Percentiles rank a stretch among this genome's conserved stretches.
Evolutionary conservation across 2,888 invertebrate species (phyloP).

Genomic region (Hyalella azteca): DNA sequence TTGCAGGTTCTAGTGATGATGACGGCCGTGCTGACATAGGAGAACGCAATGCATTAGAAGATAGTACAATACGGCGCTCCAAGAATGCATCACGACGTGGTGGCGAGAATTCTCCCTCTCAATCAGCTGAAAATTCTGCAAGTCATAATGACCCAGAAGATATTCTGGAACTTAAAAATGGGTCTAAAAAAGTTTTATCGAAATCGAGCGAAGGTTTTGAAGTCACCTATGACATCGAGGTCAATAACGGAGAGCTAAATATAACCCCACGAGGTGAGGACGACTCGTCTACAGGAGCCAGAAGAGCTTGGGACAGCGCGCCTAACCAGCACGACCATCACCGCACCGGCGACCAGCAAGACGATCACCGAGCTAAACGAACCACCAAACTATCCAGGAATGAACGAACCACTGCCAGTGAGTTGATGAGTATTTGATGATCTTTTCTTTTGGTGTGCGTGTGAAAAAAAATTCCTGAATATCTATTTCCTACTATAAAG

Average conservation of each 20-base stretch:
- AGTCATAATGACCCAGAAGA: too few relatives aligned
- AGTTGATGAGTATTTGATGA: too few relatives aligned
- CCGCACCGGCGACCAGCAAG: background rate
- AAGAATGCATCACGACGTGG: too few relatives aligned
- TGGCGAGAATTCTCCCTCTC: too few relatives aligned
- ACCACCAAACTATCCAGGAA: background rate
- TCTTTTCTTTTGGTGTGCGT: too few relatives aligned
- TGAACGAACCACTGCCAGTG: background rate
- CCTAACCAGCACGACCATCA: background rate
- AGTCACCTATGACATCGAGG: constrained; percentile 5
- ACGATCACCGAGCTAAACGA: background rate
- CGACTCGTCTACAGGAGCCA: background rate
- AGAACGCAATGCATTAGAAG: too few relatives aligned
- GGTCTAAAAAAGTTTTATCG: background rate
- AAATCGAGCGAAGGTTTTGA: constrained; percentile 4
- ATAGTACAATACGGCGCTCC: too few relatives aligned
- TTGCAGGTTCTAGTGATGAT: too few relatives aligned
- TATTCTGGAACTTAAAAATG: background rate
- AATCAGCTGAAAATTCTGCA: too few relatives aligned
- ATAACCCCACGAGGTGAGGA: constrained; percentile 43
- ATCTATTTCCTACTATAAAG: too few relatives aligned
- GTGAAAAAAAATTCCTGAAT: too few relatives aligned
- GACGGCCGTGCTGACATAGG: too few relatives aligned
- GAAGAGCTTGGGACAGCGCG: constrained; percentile 15
- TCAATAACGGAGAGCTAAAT: constrained; percentile 42